phyloP scores from a whole-genome alignment of 2,888 invertebrate genomes.

The Drosophila mimica region DNA sequence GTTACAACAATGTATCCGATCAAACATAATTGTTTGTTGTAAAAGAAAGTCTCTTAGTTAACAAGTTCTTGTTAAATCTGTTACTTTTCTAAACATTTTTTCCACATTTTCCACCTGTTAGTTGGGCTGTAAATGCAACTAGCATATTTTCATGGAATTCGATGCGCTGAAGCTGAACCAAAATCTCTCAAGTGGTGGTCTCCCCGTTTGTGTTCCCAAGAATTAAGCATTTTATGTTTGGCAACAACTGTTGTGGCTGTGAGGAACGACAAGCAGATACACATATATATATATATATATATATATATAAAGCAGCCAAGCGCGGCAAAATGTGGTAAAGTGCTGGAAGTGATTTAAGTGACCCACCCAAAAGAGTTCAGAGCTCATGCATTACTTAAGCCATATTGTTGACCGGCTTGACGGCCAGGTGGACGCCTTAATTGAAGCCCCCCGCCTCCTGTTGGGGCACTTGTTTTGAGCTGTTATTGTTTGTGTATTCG shows the following conservation, averaged over 20 bases:
- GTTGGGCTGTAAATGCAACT: constrained; percentile 30
- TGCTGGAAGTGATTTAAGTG: constrained; percentile 44
- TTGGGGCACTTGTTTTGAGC: constrained; percentile 25
- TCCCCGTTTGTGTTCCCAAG: constrained; percentile 59
- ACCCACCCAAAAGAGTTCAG: constrained; percentile 75
- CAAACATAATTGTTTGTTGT: not conserved
- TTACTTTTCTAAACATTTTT: not conserved
- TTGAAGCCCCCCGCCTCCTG: constrained; percentile 39
- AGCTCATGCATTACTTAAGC: constrained; percentile 60
- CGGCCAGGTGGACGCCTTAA: constrained; percentile 73
- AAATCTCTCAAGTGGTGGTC: constrained; percentile 15
- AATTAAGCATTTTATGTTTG: constrained; percentile 73
- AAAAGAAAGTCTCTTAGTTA: constrained; percentile 25
- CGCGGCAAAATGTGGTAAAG: constrained; percentile 34
- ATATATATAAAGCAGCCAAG: constrained; percentile 50
- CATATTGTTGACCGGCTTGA: constrained; percentile 41
- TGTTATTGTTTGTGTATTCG: constrained; percentile 28
- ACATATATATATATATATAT: not conserved
- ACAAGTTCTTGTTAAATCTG: constrained; percentile 25
- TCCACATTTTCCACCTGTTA: constrained; percentile 43
- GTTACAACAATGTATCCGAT: not conserved
- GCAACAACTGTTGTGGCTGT: constrained; percentile 41
- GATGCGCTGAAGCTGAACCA: constrained; percentile 66
- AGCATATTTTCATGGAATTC: constrained; percentile 55
- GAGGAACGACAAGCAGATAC: constrained; percentile 21